Percentiles rank a stretch among this genome's conserved stretches.
Conservation (phyloP, 2,888 invertebrate genomes). For the Pachymerium ferrugineum region DNA sequence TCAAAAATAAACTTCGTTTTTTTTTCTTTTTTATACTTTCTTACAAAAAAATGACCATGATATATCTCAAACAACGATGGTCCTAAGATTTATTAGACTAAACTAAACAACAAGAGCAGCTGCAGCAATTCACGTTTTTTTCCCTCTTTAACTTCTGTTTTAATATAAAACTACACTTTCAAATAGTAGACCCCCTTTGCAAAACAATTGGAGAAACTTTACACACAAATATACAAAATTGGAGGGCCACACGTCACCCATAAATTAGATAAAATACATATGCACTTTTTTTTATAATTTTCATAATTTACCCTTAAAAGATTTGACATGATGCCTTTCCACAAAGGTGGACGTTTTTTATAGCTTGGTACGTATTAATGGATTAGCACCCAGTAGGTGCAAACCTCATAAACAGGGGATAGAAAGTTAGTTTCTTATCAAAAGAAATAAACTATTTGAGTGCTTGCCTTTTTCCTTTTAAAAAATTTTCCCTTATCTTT, state of each 20-base stretch:
- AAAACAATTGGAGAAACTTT: conserved; percentile 32
- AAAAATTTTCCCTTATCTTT: background rate
- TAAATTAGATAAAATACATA: conserved; percentile 30
- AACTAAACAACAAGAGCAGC: conserved; percentile 37
- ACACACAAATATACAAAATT: conserved; percentile 33
- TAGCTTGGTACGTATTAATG: conserved; percentile 29
- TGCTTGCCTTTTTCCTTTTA: conserved; percentile 14
- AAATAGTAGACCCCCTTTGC: conserved; percentile 21
- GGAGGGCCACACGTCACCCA: conserved; percentile 28
- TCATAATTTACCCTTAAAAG: conserved; percentile 28
- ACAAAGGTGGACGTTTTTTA: conserved; percentile 37
- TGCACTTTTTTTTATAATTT: conserved; percentile 11
- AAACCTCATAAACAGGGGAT: conserved; percentile 35
- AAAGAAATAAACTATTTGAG: conserved; percentile 30
- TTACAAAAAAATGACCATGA: conserved; percentile 47
- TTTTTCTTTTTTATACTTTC: conserved; percentile 43
- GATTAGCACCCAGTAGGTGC: conserved; percentile 35
- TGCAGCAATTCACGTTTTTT: conserved; percentile 34
- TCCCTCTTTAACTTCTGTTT: conserved; percentile 30
- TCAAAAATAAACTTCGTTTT: conserved; percentile 59
- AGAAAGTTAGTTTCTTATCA: conserved; percentile 28
- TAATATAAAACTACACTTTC: conserved; percentile 25
- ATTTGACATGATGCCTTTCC: conserved; percentile 37
- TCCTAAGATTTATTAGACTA: conserved; percentile 37
- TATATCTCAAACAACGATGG: conserved; percentile 44